Conservation (phyloP, 2,113 vertebrate species). For the Silurus meridionalis region DNA sequence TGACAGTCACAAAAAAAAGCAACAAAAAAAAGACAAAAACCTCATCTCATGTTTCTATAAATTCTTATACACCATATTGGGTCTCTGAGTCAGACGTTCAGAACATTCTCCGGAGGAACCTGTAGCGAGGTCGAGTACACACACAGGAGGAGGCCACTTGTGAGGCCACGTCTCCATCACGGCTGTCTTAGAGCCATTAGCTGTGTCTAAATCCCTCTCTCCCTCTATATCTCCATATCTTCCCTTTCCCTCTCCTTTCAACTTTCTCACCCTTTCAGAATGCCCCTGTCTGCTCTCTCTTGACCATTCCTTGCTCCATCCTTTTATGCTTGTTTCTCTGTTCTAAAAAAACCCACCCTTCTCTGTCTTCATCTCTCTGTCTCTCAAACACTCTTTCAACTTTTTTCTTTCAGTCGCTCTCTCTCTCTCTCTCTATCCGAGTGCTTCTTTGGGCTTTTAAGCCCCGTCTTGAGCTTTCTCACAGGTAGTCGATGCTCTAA, state of each 20-base stretch:
- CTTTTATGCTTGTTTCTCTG: constrained; percentile 38
- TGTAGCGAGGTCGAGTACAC: constrained; percentile 6
- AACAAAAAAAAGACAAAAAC: too few relatives aligned
- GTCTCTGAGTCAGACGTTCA: constrained; percentile 14
- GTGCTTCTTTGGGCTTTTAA: constrained; percentile 75
- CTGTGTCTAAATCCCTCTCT: constrained; percentile 34
- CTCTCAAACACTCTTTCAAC: constrained; percentile 26
- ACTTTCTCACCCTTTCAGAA: constrained; percentile 55
- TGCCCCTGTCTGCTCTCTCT: constrained; percentile 49
- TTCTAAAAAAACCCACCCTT: constrained; percentile 37
- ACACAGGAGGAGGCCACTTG: constrained; percentile 36
- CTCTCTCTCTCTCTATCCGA: constrained; percentile 48
- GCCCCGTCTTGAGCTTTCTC: constrained; percentile 71
- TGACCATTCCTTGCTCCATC: background rate
- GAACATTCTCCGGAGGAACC: constrained; percentile 32
- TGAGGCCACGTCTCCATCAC: constrained; percentile 19
- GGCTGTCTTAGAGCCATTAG: constrained; percentile 56
- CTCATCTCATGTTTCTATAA: background rate
- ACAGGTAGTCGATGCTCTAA: constrained; percentile 73
- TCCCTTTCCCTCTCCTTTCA: constrained; percentile 54
- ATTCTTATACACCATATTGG: background rate
- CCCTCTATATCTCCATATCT: constrained; percentile 1
- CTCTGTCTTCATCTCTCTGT: constrained; percentile 53
- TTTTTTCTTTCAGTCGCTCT: constrained; percentile 53
- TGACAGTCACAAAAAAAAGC: too few relatives aligned